phyloP scores from a whole-genome alignment of 2,113 vertebrate species.

The Syrmaticus mikado region DNA sequence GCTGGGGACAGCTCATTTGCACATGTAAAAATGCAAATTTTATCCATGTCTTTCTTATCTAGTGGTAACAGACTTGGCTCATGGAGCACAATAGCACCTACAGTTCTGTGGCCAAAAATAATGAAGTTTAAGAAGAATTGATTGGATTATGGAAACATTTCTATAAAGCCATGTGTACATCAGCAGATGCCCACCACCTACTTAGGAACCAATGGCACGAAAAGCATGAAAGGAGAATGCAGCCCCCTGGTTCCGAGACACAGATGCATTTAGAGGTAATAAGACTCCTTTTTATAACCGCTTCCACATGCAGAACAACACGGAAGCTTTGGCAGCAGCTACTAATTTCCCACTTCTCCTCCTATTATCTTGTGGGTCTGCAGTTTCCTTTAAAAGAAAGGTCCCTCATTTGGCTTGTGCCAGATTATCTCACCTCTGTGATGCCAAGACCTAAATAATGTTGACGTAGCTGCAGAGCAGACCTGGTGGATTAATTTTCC shows the following conservation, averaged over 20 bases:
- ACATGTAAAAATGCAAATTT: slow-evolving; percentile 52
- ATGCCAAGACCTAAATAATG: not conserved
- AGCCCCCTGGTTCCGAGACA: not conserved
- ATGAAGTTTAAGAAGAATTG: slow-evolving; percentile 43
- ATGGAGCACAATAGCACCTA: slow-evolving; percentile 14
- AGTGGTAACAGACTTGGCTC: slow-evolving; percentile 17
- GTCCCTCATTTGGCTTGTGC: not conserved
- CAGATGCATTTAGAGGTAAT: not conserved
- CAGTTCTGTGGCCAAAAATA: slow-evolving; percentile 48
- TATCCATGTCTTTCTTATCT: slow-evolving; percentile 60
- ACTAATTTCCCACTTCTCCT: not conserved
- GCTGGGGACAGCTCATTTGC: slow-evolving; percentile 19
- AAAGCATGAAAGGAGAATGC: not conserved
- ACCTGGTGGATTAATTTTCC: not conserved
- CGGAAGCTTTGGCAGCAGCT: not conserved
- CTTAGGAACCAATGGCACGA: not conserved
- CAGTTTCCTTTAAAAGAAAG: not conserved
- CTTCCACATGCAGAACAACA: not conserved
- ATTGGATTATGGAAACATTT: slow-evolving; percentile 32
- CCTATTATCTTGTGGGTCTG: not conserved
- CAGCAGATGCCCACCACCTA: not conserved
- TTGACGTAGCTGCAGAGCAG: not conserved
- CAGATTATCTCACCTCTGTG: not conserved
- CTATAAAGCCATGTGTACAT: slow-evolving; percentile 5
- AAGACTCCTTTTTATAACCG: not conserved